These are phyloP conservation scores for Euwallacea similis DNA, from an alignment of 1,140 invertebrate genomes.

Conservation along the genomic window DNA sequence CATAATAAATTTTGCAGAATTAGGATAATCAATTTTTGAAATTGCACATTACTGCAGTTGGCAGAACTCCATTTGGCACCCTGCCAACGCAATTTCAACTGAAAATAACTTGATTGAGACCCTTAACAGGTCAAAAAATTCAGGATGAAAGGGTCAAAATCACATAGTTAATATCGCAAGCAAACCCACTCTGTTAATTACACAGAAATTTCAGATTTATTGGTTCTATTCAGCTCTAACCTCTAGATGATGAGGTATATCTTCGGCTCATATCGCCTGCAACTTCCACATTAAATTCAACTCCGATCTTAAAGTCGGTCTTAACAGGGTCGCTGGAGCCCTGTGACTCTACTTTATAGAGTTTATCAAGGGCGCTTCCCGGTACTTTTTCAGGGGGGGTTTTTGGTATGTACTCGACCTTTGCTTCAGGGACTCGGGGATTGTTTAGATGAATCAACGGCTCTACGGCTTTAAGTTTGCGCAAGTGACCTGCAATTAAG, in stretches of 20 bases:
- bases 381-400: slow-evolving; percentile 37
- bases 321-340: slow-evolving; percentile 37
- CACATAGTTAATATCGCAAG: no score
- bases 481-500: slow-evolving; percentile 16
- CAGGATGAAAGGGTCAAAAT: no score
- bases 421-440: slow-evolving; percentile 38
- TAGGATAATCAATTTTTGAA: no score
- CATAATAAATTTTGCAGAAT: no score
- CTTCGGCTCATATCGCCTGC: slow-evolving; percentile 50
- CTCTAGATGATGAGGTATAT: slow-evolving; percentile 47
- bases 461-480: slow-evolving; percentile 40
- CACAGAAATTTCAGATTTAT: no score
- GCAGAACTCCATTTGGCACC: no score
- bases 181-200: no score
- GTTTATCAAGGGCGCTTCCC: slow-evolving; percentile 44
- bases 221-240: slow-evolving; percentile 34
- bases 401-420: slow-evolving; percentile 39
- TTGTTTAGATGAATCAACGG: slow-evolving; percentile 42
- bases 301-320: slow-evolving; percentile 45
- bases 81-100: no score
- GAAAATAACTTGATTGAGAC: no score
- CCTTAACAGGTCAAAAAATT: no score
- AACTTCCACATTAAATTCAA: slow-evolving; percentile 47
- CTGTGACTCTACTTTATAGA: slow-evolving; percentile 42
- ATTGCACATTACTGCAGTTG: no score